Percentiles rank a stretch among this genome's conserved stretches.
phyloP scores from a whole-genome alignment of 2,888 invertebrate genomes.

The Miltochrista miniata region DNA sequence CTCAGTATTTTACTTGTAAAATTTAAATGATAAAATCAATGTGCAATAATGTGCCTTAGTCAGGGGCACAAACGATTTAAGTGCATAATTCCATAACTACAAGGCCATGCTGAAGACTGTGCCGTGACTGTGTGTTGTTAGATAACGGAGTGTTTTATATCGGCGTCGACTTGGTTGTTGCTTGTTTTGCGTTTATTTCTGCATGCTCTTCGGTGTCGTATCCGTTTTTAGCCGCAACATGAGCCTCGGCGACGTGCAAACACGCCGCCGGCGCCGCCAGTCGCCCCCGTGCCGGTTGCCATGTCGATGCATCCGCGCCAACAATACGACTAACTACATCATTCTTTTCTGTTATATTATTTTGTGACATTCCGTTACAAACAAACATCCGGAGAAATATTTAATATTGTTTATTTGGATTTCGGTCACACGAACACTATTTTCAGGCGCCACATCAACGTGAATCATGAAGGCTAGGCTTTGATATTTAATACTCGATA shows the following conservation, averaged over 20 bases:
- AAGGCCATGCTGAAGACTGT: too few relatives aligned
- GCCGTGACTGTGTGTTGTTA: constrained; percentile 14
- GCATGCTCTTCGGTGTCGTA: constrained; percentile 60
- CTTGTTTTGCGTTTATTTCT: constrained; percentile 72
- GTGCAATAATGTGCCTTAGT: too few relatives aligned
- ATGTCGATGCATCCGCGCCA: constrained; percentile 60
- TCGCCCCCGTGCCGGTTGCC: constrained; percentile 27
- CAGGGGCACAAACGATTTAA: too few relatives aligned
- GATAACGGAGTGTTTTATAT: constrained; percentile 39
- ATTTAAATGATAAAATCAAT: too few relatives aligned
- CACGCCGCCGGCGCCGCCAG: constrained; percentile 8
- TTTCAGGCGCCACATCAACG: constrained; percentile 24
- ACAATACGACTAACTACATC: constrained; percentile 49
- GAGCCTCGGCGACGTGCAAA: constrained; percentile 54
- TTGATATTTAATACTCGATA: constrained; percentile 19
- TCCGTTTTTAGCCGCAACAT: constrained; percentile 76
- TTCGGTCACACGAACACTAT: constrained; percentile 18
- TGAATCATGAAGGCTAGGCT: constrained; percentile 22
- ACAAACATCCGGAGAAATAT: constrained; percentile 25
- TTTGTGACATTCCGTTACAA: constrained; percentile 40
- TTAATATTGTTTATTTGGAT: constrained; percentile 15
- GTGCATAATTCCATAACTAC: too few relatives aligned
- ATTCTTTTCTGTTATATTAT: constrained; percentile 20
- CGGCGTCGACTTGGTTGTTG: constrained; percentile 47
- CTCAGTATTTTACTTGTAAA: too few relatives aligned